These are phyloP conservation scores for Neogobius melanostomus DNA, from an alignment of 2,113 vertebrate genomes.

Conservation along the genomic window DNA sequence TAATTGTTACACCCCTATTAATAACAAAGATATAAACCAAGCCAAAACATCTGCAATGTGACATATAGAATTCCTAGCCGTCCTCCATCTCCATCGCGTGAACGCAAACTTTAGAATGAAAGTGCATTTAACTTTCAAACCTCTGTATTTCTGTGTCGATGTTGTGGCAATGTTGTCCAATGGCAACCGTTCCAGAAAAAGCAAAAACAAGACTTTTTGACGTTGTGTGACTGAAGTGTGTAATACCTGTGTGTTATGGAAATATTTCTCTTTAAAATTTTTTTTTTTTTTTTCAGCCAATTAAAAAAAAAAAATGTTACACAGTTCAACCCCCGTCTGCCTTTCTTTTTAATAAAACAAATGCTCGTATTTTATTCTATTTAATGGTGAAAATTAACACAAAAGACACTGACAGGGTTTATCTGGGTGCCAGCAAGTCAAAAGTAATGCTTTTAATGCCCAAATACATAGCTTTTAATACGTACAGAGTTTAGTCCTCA, in stretches of 20 bases:
- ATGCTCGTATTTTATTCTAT: too few relatives aligned
- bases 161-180: not conserved
- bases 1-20: too few relatives aligned
- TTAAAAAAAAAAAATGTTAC: not conserved
- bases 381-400: too few relatives aligned
- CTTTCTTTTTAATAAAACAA: not conserved
- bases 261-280: not conserved
- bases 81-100: not conserved
- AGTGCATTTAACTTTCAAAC: not conserved
- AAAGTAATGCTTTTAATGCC: too few relatives aligned
- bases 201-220: constrained; percentile 9
- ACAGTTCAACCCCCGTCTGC: not conserved
- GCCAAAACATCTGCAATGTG: too few relatives aligned
- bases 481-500: too few relatives aligned
- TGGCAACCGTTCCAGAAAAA: constrained; percentile 2
- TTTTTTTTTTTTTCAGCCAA: not conserved
- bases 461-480: too few relatives aligned
- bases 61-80: too few relatives aligned
- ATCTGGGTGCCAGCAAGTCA: too few relatives aligned
- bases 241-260: not conserved
- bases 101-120: not conserved
- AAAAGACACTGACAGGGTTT: too few relatives aligned
- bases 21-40: too few relatives aligned
- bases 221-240: constrained; percentile 2
- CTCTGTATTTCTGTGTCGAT: not conserved